These are phyloP conservation scores for Pseudorectes ferrugineus DNA, from an alignment of 2,113 vertebrate species.

Conservation along the genomic window DNA sequence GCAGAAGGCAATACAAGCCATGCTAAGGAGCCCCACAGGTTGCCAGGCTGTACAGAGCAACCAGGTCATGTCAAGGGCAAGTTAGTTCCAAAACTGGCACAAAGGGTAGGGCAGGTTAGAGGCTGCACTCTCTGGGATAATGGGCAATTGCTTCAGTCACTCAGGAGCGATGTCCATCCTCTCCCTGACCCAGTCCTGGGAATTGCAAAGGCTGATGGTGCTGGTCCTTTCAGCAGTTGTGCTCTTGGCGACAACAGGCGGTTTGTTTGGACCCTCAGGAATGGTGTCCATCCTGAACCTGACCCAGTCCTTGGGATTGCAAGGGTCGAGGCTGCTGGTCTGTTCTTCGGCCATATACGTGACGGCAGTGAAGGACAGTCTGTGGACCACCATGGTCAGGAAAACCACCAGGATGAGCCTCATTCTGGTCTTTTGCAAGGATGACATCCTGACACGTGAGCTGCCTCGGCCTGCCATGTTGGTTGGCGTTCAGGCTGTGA, in stretches of 20 bases:
- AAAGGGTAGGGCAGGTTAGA: background rate
- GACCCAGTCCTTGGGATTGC: background rate
- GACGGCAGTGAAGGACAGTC: fast-evolving
- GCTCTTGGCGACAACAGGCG: fast-evolving
- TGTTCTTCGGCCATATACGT: fast-evolving
- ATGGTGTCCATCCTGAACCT: background rate
- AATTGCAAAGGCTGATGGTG: background rate
- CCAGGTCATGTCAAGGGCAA: background rate
- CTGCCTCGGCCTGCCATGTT: background rate
- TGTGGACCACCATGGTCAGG: background rate
- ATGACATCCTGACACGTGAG: background rate
- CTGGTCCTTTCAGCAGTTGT: background rate
- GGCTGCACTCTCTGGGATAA: background rate
- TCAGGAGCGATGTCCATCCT: background rate
- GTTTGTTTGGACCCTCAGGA: background rate
- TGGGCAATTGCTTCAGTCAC: background rate
- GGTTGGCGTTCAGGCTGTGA: background rate
- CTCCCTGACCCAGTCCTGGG: background rate
- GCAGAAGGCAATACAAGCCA: background rate
- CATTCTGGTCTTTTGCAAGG: background rate
- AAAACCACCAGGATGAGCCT: background rate
- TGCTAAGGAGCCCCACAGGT: background rate
- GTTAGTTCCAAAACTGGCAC: background rate
- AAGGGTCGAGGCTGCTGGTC: background rate
- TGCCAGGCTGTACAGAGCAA: background rate